Conservation (phyloP, 2,888 invertebrate species). For the Pheosia tremula region DNA sequence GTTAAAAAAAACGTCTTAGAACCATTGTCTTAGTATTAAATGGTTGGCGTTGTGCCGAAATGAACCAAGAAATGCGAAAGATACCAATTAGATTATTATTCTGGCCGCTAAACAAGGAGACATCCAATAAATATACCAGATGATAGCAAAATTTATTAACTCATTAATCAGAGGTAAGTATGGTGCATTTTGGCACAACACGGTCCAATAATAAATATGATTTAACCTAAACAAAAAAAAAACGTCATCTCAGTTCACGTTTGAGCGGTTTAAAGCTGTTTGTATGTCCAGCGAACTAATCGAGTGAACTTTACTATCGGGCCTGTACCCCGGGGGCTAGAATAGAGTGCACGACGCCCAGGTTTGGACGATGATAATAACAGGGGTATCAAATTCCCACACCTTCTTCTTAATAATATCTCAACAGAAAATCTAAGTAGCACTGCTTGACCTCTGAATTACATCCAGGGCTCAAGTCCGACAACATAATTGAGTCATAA, state of each 20-base stretch:
- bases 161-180: too few species aligned
- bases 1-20: slow-evolving; percentile 43
- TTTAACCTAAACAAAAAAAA: slow-evolving; percentile 54
- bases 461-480: too few species aligned
- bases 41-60: slow-evolving; percentile 3
- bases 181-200: slow-evolving; percentile 8
- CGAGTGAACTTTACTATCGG: slow-evolving; percentile 21
- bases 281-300: slow-evolving; percentile 41
- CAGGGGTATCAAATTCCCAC: background rate
- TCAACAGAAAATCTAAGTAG: background rate
- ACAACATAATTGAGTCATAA: too few species aligned
- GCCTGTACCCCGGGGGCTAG: background rate
- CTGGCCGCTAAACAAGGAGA: too few species aligned
- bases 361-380: background rate
- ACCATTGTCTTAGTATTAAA: slow-evolving; percentile 40
- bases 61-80: background rate
- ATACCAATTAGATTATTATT: too few species aligned
- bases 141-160: too few species aligned
- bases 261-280: slow-evolving; percentile 70
- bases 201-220: slow-evolving; percentile 62
- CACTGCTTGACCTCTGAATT: background rate
- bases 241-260: slow-evolving; percentile 48
- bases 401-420: background rate
- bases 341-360: background rate
- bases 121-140: too few species aligned